Base-by-base conservation (phyloP, 2,888 invertebrate species). In the Acleris laterana region DNA sequence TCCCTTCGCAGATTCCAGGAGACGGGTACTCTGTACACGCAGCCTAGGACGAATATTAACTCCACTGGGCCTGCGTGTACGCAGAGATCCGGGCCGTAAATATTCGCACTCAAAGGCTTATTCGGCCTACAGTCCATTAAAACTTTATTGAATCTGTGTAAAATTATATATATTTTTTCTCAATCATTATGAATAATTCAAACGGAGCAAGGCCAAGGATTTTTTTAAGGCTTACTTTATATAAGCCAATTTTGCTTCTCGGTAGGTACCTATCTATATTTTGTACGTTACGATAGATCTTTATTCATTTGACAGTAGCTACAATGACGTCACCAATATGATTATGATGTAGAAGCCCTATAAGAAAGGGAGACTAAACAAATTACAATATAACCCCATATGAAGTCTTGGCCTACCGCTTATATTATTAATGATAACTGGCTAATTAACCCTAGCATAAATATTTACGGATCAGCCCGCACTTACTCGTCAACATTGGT, bases 401-500 rank as follows among this genome's bases (percentile, higher is more conserved):
- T 25, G 6, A 38, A 32, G 44, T n/a, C 44, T 44, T 16, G 13
- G 44, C 5, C 44, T 16, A n/a, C n/a, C 16, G 32, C 32, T 32
- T 11, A 9, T 11, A 9, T 32, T 32, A 9, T 3, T 3, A 9
- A 32, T 32, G 32, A 32, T 32, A 32, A 13, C 2, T 13, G 32
- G 32, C 1, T 32, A 32, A 38, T 38, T 38, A n/a, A 44, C n/a
- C n/a, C 44, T n/a, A 44, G 13, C 5, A 7, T n/a, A n/a, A 44
- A 46, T 44, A 44, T 19, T 38, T 2, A 38, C 1, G 17, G 11
- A 9, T 32, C 38, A n/a, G 6, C 71, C 38, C 16, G 13, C 71
- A 87, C 93, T 74, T 74, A 93, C 93, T 85, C 88, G 22, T 87
- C 81, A 0, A 93, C 80, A 68, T 93, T 92, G n/a, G 82, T 75